Conservation (phyloP, 2,113 vertebrate genomes). For the Trematocara marginatum region DNA sequence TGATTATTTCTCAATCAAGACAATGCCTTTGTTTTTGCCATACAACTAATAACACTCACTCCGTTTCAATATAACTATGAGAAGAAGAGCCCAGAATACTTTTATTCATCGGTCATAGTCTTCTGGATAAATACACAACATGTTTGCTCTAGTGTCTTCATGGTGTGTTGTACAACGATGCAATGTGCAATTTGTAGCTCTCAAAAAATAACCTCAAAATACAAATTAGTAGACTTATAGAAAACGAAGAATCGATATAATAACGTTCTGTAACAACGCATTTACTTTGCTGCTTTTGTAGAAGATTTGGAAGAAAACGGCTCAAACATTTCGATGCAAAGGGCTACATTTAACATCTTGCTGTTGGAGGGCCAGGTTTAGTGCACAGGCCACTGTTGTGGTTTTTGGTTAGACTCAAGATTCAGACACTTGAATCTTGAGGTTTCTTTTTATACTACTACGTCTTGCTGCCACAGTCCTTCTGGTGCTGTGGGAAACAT, state of each 20-base stretch:
- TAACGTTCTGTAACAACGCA: rapidly evolving
- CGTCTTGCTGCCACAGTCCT: background rate
- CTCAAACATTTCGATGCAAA: background rate
- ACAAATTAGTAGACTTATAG: background rate
- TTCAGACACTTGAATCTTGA: background rate
- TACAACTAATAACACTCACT: background rate
- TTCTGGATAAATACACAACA: background rate
- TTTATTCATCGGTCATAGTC: background rate
- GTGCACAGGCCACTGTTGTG: background rate
- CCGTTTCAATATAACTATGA: background rate
- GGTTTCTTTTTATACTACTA: background rate
- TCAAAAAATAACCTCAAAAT: background rate
- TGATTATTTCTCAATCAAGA: background rate
- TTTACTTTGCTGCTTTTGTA: background rate
- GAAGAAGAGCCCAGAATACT: background rate
- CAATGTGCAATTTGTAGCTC: background rate
- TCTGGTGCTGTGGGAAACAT: background rate
- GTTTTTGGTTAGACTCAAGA: rapidly evolving
- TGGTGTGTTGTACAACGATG: background rate
- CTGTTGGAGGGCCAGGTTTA: background rate
- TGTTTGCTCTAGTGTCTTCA: background rate
- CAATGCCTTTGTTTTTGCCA: background rate
- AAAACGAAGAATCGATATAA: rapidly evolving
- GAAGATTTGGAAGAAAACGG: background rate
- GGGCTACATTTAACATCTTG: background rate